Base-by-base conservation (phyloP, 2,888 invertebrate genomes). In the Pantelozetes paolii region DNA sequence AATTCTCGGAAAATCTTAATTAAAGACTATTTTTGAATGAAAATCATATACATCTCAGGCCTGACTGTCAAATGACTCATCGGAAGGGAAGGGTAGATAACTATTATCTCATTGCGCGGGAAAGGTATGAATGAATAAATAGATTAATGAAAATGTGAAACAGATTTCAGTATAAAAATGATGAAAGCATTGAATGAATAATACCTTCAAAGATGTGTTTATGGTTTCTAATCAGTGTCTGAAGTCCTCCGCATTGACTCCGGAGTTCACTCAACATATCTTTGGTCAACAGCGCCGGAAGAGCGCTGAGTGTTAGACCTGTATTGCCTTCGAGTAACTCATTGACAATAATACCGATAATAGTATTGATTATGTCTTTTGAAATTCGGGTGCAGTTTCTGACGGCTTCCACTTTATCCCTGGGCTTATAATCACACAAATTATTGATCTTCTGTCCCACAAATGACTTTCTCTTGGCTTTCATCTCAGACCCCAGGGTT, bases 381-480 rank as follows among this genome's bases (percentile, higher is more conserved):
- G 91, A 87, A 71, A 96, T 82, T 83, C 89, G 86, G 1, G 94
- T 93, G 81, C 96, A 96, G 82, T 96, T 97, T 78, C 89, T 85
- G 0, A 93, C 91, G 80, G 82, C 85, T 83, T 94, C 92, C 13
- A 85, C 82, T 62, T 85, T 81, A 30, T 87, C 86, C 78, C 92
- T 86, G 3, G 89, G 84, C 81, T 87, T 88, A 78, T 91, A 88
- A 78, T 86, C 72, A 15, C n/a, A 18, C 18, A 57, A 45, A 57
- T 57, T n/a, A 15, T 18, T 73, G 48, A 48, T 26, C 62, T 28
- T 30, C 20, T 57, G 71, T 23, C 30, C 18, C 18, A 42, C 36
- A 23, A 74, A 74, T 42, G 15, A 18, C n/a, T 73, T 69, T 5
- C 32, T 73, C 28, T 23, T 26, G 13, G n/a, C 32, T 50, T 50